These are phyloP conservation scores for Cephus sareptanus DNA, from an alignment of 2,888 invertebrate species.

Conservation along the genomic window DNA sequence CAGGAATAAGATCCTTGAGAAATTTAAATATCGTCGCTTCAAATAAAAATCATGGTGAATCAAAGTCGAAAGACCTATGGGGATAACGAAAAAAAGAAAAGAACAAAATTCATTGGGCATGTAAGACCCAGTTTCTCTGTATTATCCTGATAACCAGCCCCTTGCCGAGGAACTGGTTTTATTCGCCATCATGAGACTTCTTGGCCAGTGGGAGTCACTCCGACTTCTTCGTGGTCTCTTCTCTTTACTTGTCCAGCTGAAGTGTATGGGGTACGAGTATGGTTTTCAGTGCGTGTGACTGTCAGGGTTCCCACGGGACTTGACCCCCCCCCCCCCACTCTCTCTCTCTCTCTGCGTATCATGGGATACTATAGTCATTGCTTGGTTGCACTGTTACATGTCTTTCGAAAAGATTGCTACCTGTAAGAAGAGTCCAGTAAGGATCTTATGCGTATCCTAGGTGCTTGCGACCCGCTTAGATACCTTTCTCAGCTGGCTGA, in stretches of 20 bases:
- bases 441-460: background rate
- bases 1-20: background rate
- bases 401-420: background rate
- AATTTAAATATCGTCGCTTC: background rate
- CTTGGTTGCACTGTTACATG: background rate
- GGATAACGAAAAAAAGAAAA: background rate
- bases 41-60: background rate
- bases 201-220: background rate
- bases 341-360: background rate
- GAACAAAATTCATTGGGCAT: background rate
- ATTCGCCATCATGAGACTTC: background rate
- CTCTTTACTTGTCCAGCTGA: background rate
- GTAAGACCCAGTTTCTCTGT: background rate
- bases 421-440: background rate
- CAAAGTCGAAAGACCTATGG: background rate
- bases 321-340: background rate
- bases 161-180: background rate
- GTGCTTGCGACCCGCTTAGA: background rate
- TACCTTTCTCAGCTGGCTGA: background rate
- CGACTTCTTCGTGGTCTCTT: background rate
- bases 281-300: conserved; percentile 20
- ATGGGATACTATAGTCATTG: background rate
- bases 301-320: conserved; percentile 17
- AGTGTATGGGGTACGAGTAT: background rate
- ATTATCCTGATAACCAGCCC: background rate